A percentile compares a stretch with the other conserved stretches of the same genome.
Evolutionary conservation across 1,140 invertebrate species (phyloP).

Genomic region (Copidosoma floridanum): DNA sequence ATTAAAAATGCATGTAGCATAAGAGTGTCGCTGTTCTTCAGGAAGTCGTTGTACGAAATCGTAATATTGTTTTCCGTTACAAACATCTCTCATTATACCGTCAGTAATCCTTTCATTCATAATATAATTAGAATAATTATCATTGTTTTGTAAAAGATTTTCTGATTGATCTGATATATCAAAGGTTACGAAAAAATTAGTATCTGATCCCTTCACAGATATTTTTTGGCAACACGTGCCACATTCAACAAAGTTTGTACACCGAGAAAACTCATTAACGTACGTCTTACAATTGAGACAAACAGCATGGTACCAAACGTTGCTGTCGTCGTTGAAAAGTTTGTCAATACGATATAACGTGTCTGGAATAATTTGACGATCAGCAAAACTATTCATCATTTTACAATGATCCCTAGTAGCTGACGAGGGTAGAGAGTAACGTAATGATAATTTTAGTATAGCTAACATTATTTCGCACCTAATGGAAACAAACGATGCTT

Average conservation of each 20-base stretch:
- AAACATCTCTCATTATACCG: slow-evolving; percentile 4
- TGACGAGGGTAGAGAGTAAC: no score
- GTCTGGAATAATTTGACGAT: background rate
- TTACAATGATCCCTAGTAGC: background rate
- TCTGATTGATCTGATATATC: slow-evolving; percentile 3
- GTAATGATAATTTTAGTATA: no score
- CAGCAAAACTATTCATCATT: slow-evolving; percentile 2
- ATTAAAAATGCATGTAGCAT: slow-evolving; percentile 19
- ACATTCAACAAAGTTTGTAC: background rate
- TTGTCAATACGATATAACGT: background rate
- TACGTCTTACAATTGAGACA: slow-evolving; percentile 3
- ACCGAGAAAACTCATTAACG: background rate
- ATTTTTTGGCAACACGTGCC: background rate
- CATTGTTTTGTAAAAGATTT: slow-evolving; percentile 14
- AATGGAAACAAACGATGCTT: no score
- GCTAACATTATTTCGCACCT: no score
- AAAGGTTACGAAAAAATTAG: slow-evolving; percentile 12
- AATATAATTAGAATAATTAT: slow-evolving; percentile 2
- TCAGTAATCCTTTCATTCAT: background rate
- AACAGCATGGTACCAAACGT: slow-evolving; percentile 6
- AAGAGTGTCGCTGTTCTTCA: slow-evolving; percentile 4
- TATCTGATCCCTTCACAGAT: background rate
- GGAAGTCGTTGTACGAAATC: slow-evolving; percentile 4
- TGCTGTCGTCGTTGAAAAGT: background rate
- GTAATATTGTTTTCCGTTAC: slow-evolving; percentile 12